These are phyloP conservation scores for Meiosimyza decipiens DNA, from an alignment of 2,888 invertebrate genomes.

Conservation along the genomic window DNA sequence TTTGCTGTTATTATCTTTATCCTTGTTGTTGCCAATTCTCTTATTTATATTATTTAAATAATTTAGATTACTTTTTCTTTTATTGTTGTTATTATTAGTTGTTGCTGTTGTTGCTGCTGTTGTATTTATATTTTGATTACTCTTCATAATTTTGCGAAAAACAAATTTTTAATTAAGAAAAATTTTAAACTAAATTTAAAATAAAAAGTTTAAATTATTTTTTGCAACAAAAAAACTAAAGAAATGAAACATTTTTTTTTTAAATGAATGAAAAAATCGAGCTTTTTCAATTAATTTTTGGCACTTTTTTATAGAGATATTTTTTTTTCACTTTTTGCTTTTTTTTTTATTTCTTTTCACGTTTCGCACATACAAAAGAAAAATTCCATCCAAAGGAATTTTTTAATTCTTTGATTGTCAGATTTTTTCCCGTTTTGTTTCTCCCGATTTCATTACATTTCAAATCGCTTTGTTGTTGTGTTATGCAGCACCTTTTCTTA, in stretches of 20 bases:
- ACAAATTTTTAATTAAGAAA: conserved; percentile 35
- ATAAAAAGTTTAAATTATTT: conserved; percentile 10
- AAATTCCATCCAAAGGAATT: conserved; percentile 39
- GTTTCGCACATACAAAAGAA: conserved; percentile 12
- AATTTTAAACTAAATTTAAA: conserved; percentile 4
- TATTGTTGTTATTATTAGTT: conserved; percentile 48
- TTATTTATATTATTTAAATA: conserved; percentile 46
- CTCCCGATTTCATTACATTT: conserved; percentile 13
- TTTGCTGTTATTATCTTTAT: conserved; percentile 42
- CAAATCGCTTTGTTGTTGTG: conserved; percentile 15
- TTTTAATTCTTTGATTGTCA: conserved; percentile 2
- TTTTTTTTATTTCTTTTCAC: conserved; percentile 21
- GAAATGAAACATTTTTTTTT: conserved; percentile 1
- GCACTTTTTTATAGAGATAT: not conserved
- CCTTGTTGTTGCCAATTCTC: conserved; percentile 37
- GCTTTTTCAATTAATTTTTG: not conserved
- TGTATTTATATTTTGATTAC: conserved; percentile 55
- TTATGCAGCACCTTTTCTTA: conserved; percentile 36
- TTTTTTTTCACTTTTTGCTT: conserved; percentile 11
- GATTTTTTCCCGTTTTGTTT: conserved; percentile 2
- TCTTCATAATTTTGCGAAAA: conserved; percentile 57
- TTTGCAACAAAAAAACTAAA: not conserved
- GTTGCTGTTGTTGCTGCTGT: conserved; percentile 43
- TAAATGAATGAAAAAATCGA: not conserved
- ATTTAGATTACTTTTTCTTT: conserved; percentile 45